Conservation (phyloP, 1,140 invertebrate species). For the Micrasema minimum region DNA sequence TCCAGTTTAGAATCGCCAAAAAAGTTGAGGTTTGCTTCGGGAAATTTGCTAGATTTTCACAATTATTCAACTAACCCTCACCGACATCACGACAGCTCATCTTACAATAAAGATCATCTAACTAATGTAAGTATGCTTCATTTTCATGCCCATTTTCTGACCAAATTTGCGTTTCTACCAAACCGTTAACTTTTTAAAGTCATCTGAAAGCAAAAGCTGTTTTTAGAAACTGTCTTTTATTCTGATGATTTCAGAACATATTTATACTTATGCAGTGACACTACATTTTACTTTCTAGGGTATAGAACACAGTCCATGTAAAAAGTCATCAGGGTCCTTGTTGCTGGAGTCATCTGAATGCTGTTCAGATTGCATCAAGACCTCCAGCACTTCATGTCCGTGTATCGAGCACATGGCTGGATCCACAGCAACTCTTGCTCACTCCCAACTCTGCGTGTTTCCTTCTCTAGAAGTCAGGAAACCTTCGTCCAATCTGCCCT, state of each 20-base stretch:
- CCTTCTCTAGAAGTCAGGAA: constrained; percentile 54
- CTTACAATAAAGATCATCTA: constrained; percentile 46
- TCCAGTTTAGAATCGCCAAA: constrained; percentile 85
- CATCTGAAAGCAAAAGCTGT: too few species aligned
- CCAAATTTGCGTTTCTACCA: too few species aligned
- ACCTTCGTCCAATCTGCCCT: constrained; percentile 32
- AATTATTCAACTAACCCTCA: constrained; percentile 67
- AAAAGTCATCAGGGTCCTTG: constrained; percentile 56
- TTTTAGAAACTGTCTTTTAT: too few species aligned
- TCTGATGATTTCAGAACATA: too few species aligned
- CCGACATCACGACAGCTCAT: constrained; percentile 62
- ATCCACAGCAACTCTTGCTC: constrained; percentile 57
- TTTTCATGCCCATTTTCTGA: not conserved
- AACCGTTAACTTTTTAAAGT: too few species aligned
- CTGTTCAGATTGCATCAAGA: constrained; percentile 62
- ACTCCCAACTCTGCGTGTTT: constrained; percentile 57
- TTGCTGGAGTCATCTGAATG: constrained; percentile 56
- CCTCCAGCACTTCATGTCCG: constrained; percentile 70
- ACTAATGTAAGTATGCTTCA: constrained; percentile 21
- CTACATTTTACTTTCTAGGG: constrained; percentile 58
- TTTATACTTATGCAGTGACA: too few species aligned
- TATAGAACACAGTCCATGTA: constrained; percentile 65
- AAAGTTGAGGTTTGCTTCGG: constrained; percentile 79
- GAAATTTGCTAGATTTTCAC: constrained; percentile 73
- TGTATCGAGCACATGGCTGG: constrained; percentile 69